phyloP scores from a whole-genome alignment of 2,888 invertebrate species.

The Prenolepis imparis region DNA sequence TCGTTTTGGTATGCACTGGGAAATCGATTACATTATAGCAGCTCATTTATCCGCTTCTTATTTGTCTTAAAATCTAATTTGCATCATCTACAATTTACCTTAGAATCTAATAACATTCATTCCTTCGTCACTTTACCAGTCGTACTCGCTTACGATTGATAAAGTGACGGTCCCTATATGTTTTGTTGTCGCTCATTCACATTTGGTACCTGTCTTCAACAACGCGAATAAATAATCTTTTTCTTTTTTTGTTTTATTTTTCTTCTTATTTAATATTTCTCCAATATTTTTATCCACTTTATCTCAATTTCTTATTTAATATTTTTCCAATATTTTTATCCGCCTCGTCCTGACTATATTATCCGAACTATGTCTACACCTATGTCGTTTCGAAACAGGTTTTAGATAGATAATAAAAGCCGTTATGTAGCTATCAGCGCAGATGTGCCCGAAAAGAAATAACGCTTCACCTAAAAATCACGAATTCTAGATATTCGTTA shows the following conservation, averaged over 20 bases:
- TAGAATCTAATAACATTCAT: neutral
- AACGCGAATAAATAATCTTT: slow-evolving; percentile 69
- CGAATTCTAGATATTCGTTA: slow-evolving; percentile 62
- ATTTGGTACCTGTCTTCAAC: slow-evolving; percentile 73
- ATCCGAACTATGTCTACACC: slow-evolving; percentile 7
- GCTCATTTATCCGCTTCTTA: slow-evolving; percentile 26
- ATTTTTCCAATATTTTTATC: slow-evolving; percentile 10
- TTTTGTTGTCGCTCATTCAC: slow-evolving; percentile 57
- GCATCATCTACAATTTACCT: neutral
- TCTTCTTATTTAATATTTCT: slow-evolving; percentile 10
- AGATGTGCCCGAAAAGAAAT: neutral
- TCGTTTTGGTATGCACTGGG: slow-evolving; percentile 65
- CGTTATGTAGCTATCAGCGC: neutral
- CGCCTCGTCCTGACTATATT: neutral
- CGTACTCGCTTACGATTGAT: slow-evolving; percentile 73
- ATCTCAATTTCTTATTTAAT: slow-evolving; percentile 9
- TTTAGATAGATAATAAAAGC: slow-evolving; percentile 38
- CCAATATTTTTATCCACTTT: neutral
- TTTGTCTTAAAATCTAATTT: slow-evolving; percentile 71
- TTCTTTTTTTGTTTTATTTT: slow-evolving; percentile 39
- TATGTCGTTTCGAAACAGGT: slow-evolving; percentile 16
- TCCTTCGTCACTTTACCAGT: slow-evolving; percentile 46
- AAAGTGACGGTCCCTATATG: slow-evolving; percentile 69
- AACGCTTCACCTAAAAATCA: neutral
- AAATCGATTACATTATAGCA: slow-evolving; percentile 49